Evolutionary conservation across 2,113 vertebrate genomes (phyloP), one percentile per base, ranked within the genome.

Genomic region (Catharus minimus): DNA sequence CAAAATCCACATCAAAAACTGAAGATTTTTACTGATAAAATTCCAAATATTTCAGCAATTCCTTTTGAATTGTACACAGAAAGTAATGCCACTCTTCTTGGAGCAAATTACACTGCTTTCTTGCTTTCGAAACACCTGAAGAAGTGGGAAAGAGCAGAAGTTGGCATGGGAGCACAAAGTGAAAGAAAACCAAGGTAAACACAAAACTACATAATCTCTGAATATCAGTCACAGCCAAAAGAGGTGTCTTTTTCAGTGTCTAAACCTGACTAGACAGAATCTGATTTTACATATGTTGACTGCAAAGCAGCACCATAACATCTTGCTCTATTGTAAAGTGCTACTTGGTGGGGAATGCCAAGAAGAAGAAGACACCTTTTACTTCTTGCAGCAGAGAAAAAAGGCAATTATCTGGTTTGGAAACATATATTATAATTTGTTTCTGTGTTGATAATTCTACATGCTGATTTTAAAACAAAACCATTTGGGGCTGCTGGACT

Each of bases 141-240:
- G 28, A 78, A 92, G 62, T 26, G 58, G 33, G 61, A 89, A 53
- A 89, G 71, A 91, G 52, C 32, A 80, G 39, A 74, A 86, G 36
- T 33, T 61, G 68, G 32, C 52, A 22, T n/a, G 30, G 26, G 17
- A 68, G 16, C 39, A 15, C 2, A 1, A 57, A 86, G 36, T 3
- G 0, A 82, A 91, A 80, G 62, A 85, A 91, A 92, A 65, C 9
- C 53, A 75, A 69, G 72, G 88, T 73, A 92, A 94, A 86, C 49
- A 90, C 1, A 3, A 78, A 88, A 80, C 32, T 64, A 57, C 32
- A 60, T 49, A 38, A 58, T 75, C 41, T 68, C 39, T 62, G 46
- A 86, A 15, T 62, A 79, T 66, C 71, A 87, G 49, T 84, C 71
- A 39, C 55, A 73, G 80, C 30, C 69, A 88, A 84, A 86, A 88